Base-by-base conservation (phyloP, 2,113 vertebrate genomes). In the Rhabdomys dilectus region DNA sequence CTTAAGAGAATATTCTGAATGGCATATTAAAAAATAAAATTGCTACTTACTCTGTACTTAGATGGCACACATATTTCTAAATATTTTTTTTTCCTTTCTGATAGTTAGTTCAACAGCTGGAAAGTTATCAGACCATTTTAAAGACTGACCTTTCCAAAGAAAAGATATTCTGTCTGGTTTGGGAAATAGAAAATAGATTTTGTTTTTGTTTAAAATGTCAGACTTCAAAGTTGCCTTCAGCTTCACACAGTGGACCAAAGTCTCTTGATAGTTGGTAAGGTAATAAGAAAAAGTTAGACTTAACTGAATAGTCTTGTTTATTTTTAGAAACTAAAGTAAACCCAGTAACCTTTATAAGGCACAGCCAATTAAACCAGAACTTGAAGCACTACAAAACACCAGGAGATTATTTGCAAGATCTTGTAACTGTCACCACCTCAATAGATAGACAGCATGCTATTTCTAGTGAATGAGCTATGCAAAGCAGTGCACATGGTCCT, bases 281-380 rank as follows among this genome's bases (percentile, higher is more conserved):
- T 90, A 97, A n/a, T 76, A 89, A 60, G 42, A 42, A 91, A 93
- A 93, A 91, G 22, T 72, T 89, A 95, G 36, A 96, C 16, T 82
- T 51, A 68, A 5, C 19, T 60, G 39, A 90, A 48, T 73, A 66
- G 60, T 66, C 16, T 76, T 34, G 34, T 60, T 86, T 90, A 89
- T 92, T 64, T 62, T 96, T 85, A 80, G 81, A 88, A 95, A 68
- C 73, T 88, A 91, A 88, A 72, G 10, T 29, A 76, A 91, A 90
- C 51, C 26, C 26, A 76, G 5, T 66, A 66, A 95, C 45, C 17
- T 82, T 86, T 75, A 36, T 12, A 90, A 73, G n/a, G 62, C 7
- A 68, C 2, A 56, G 66, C 7, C 78, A 90, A 82, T 82, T 76
- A 87, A 87, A 89, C 72, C 11, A 62, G 60, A 56, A 2, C 26